Base-by-base conservation (phyloP, 2,113 vertebrate genomes). In the Corythornis cristatus region DNA sequence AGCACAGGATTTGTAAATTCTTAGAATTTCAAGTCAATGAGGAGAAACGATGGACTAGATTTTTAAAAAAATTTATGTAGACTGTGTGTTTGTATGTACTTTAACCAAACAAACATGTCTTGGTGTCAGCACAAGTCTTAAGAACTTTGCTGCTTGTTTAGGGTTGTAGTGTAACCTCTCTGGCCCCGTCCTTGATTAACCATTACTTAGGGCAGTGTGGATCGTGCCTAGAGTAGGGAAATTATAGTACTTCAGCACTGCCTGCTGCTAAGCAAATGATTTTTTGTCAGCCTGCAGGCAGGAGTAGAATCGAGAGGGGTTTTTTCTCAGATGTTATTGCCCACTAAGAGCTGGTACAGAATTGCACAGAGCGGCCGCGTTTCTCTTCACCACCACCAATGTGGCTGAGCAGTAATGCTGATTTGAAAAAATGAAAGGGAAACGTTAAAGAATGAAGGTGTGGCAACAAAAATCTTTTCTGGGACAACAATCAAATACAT, bases 401-500 rank as follows among this genome's bases (percentile, higher is more conserved):
- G 42, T 79, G 81, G 65, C 85, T 21, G 71, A 79, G 40, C 37
- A 62, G 73, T 90, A 74, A 66, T 70, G 75, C 73, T 89, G 91
- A 83, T 91, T 45, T 74, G 80, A 88, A 83, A 86, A 81, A 95
- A 61, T 64, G 82, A 88, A 84, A 95, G 92, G 89, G 53, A 93
- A 88, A 58, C 1, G 5, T 83, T 19, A 57, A 93, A 77, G 54
- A 72, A 75, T 37, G 64, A 77, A 94, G 83, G 86, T 86, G 87
- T 88, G 89, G 89, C 72, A 88, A 86, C 73, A 90, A 65, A 88
- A 81, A 97, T 98, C 97, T 98, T 98, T 98, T 97, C 97, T 98
- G 97, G 98, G 97, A 98, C 98, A 97, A 98, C 90, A 93, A 54
- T 79, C 65, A 95, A 94, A 94, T 96, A 93, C 97, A 88, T 98